Conservation (phyloP, 2,797 vertebrate species). For the Champsocephalus esox region DNA sequence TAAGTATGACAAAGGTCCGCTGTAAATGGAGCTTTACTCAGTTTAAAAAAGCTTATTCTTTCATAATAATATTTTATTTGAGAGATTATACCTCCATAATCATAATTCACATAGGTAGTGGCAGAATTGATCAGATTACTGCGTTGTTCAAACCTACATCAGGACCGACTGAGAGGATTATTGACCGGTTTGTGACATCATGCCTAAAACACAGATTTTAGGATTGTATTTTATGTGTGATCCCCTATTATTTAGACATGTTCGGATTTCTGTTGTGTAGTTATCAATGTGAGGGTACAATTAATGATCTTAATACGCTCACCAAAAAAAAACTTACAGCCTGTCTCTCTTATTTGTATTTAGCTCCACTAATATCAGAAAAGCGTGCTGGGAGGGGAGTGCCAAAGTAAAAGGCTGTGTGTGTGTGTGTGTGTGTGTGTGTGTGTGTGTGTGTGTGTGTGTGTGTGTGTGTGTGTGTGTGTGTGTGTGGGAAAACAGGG, state of each 20-base stretch:
- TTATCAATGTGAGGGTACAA: conserved; percentile 70
- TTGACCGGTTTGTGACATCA: conserved; percentile 41
- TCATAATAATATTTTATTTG: conserved; percentile 59
- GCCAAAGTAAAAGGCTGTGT: conserved; percentile 3
- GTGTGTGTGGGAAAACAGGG: background rate
- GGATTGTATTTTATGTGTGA: conserved; percentile 56
- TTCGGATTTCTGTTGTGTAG: conserved; percentile 77
- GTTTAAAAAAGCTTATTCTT: conserved; percentile 58
- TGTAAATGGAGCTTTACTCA: conserved; percentile 58
- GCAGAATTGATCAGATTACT: conserved; percentile 71
- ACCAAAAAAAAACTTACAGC: conserved; percentile 12
- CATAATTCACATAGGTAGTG: conserved; percentile 69
- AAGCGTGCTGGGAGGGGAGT: conserved; percentile 11
- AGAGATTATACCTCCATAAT: conserved; percentile 60
- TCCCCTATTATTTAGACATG: conserved; percentile 79
- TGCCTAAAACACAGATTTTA: conserved; percentile 66
- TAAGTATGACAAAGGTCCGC: conserved; percentile 38
- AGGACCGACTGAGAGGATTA: conserved; percentile 70
- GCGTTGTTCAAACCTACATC: conserved; percentile 63
- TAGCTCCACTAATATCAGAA: conserved; percentile 28
- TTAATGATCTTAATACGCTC: conserved; percentile 72
- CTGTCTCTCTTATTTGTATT: conserved; percentile 33
- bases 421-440: background rate
- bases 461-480: background rate
- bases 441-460: background rate